phyloP scores from a whole-genome alignment of 2,797 vertebrate species.

The Myoxocephalus aenaeus region DNA sequence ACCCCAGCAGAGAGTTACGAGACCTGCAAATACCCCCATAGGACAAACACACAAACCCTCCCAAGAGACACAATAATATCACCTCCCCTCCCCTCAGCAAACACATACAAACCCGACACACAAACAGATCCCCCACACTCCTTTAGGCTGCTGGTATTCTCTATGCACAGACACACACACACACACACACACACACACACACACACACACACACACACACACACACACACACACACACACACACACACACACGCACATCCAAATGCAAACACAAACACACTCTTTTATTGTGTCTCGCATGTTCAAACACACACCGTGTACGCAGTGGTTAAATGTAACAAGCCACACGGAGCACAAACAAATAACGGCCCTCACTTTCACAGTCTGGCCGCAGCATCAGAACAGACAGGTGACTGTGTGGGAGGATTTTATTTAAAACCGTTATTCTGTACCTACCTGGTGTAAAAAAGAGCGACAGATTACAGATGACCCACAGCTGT shows the following conservation, averaged over 20 bases:
- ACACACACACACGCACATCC: constrained; percentile 39
- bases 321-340: constrained; percentile 36
- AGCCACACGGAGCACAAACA: constrained; percentile 44
- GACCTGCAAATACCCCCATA: constrained; percentile 67
- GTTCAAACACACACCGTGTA: constrained; percentile 54
- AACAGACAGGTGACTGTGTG: constrained; percentile 10
- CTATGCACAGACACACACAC: constrained; percentile 33
- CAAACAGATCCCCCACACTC: constrained; percentile 35
- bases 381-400: background rate
- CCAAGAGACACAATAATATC: constrained; percentile 65
- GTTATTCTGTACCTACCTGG: background rate
- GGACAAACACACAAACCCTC: constrained; percentile 67
- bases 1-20: constrained; percentile 73
- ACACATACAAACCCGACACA: constrained; percentile 44
- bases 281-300: constrained; percentile 34
- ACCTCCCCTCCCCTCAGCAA: constrained; percentile 26
- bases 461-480: background rate
- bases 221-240: constrained; percentile 32
- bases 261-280: constrained; percentile 47
- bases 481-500: constrained; percentile 43
- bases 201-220: constrained; percentile 41
- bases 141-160: constrained; percentile 28
- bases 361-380: constrained; percentile 21
- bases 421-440: background rate
- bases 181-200: constrained; percentile 43